These are phyloP conservation scores for Perca flavescens DNA, from an alignment of 2,113 vertebrate species.

Conservation along the genomic window DNA sequence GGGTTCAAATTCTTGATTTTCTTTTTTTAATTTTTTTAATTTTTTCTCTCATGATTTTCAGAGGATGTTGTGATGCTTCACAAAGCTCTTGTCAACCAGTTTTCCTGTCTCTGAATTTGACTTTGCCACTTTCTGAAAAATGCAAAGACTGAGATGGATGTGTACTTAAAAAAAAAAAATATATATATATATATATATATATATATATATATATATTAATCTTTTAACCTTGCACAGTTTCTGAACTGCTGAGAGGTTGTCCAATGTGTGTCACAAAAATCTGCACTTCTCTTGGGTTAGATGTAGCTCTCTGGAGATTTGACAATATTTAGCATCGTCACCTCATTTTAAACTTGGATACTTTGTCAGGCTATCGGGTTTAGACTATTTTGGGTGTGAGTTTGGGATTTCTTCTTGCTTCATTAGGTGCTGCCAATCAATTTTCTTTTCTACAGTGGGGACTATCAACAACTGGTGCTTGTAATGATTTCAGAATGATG, in stretches of 20 bases:
- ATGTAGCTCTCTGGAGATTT: conserved; percentile 45
- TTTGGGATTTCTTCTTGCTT: conserved; percentile 59
- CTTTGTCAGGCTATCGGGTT: conserved; percentile 19
- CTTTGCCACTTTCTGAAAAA: conserved; percentile 1
- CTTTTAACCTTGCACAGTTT: conserved; percentile 28
- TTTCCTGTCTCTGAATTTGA: conserved; percentile 29
- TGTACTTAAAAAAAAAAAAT: background rate
- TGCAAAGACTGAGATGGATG: conserved; percentile 16
- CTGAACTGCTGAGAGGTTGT: conserved; percentile 44
- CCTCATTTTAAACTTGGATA: conserved; percentile 55
- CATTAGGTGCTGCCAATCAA: background rate
- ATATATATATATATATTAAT: background rate
- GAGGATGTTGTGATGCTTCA: conserved; percentile 7
- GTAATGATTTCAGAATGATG: background rate
- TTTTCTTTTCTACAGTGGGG: conserved; percentile 7
- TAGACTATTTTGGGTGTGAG: conserved; percentile 49
- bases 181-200: too few relatives aligned
- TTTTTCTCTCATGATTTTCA: background rate
- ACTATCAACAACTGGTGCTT: conserved; percentile 22
- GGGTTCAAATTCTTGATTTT: background rate
- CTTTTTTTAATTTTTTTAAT: background rate
- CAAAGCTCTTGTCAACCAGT: background rate
- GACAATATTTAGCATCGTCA: conserved; percentile 59
- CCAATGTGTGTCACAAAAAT: conserved; percentile 54
- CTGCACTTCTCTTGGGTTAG: conserved; percentile 50